Percentiles rank a stretch among this genome's conserved stretches.
phyloP scores from a whole-genome alignment of 2,113 vertebrate genomes.

The Apeltes quadracus region DNA sequence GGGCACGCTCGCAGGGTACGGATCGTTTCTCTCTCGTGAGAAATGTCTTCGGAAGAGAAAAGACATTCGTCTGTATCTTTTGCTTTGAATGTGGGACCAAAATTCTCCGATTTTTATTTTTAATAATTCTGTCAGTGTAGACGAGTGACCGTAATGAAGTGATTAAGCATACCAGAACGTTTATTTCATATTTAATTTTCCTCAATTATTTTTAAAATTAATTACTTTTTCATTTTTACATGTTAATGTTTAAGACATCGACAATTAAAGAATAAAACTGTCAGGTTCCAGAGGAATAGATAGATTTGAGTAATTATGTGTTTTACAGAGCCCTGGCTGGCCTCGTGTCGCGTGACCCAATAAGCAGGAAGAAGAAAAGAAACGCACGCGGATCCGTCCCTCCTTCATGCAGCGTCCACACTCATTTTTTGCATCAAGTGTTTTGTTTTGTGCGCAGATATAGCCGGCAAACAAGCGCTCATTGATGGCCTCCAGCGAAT shows the following conservation, averaged over 20 bases:
- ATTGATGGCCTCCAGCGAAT: constrained; percentile 72
- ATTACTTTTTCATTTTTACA: too few species aligned
- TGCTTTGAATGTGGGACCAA: background rate
- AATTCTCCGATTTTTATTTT: constrained; percentile 16
- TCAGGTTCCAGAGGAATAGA: constrained; percentile 7
- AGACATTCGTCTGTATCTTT: background rate
- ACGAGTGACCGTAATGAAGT: background rate
- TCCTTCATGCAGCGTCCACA: constrained; percentile 52
- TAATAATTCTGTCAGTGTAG: constrained; percentile 14
- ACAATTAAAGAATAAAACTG: background rate
- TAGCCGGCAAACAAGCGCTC: constrained; percentile 61
- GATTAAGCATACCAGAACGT: background rate
- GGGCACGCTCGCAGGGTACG: constrained; percentile 52
- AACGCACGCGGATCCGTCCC: constrained; percentile 12
- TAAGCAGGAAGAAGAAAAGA: background rate
- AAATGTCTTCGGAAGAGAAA: constrained; percentile 25
- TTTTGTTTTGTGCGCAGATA: constrained; percentile 55
- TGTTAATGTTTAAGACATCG: too few species aligned
- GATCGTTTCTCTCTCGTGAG: constrained; percentile 44
- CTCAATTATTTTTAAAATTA: background rate
- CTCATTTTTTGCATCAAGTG: constrained; percentile 74
- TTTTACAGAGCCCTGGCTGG: constrained; percentile 46
- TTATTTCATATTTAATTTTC: constrained; percentile 11
- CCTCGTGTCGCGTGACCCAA: constrained; percentile 28
- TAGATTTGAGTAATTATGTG: constrained; percentile 50